Evolutionary conservation across 2,113 vertebrate genomes (phyloP), one percentile per base, ranked within the genome.

Genomic region (Mesoclemmys tuberculata): DNA sequence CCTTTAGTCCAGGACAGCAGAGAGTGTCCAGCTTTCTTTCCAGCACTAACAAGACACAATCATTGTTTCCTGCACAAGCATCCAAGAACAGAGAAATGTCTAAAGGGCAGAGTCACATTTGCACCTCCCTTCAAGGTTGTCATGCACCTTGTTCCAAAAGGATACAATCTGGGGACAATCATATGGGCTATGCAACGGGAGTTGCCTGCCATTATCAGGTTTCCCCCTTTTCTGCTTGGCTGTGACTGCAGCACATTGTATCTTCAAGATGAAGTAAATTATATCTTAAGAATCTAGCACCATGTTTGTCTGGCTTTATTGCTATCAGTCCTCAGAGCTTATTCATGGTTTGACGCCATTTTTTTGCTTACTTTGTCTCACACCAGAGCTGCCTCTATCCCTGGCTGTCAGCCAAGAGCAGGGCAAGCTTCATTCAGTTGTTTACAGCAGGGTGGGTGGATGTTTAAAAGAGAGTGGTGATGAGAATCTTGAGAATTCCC

Each of bases 401-500:
- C 46, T 90, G 93, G 90, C 85, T 91, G 80, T 81, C 79, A 78
- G 89, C 92, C 95, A 95, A 81, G 16, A 58, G 77, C 78, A 83
- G 89, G 80, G 85, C n/a, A 31, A 96, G 85, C 26, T 84, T 96
- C 89, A 93, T 90, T 92, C 80, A 27, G 80, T 95, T 97, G 94
- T 97, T 97, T 96, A 95, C 82, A 93, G 87, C 75, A 91, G 51
- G 80, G 54, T 71, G 84, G 81, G 49, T 92, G 77, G 85, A 93
- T 94, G 93, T 93, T 96, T 95, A 96, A 95, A 94, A 0, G 56
- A 93, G 79, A 48, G 38, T 83, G 81, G 83, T 49, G 35, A 90
- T 82, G 88, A 81, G 82, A 96, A 97, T 97, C 92, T 87, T 90
- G 93, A 82, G 90, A 96, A 96, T 95, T 96, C 88, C 86, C 74